Evolutionary conservation across 2,113 vertebrate species (phyloP), one percentile per base, ranked within the genome.

Genomic region (Talpa occidentalis): DNA sequence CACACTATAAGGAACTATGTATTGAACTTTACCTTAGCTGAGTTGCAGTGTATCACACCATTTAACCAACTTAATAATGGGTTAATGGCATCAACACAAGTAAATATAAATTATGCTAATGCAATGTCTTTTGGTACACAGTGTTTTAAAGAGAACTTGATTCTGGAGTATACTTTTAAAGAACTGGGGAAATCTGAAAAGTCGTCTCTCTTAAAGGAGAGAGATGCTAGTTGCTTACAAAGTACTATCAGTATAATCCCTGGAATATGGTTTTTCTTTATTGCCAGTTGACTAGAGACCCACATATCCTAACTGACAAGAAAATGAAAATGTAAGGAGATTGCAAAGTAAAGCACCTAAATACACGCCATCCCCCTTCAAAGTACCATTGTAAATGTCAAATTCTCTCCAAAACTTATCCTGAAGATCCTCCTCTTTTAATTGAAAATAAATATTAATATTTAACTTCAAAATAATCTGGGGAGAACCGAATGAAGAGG

Each of bases 361-460:
- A 49, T 22, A 35, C 17, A 64, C 44, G 54, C 54, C 32, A 72
- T 47, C 32, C 10, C 60, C 19, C 32, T 37, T 44, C 64, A 28
- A 88, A 19, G 69, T 19, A 70, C 16, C 40, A 32, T 14, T 62
- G 0, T 9, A 26, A 78, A 70, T 15, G 78, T 37, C 5, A 16
- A n/a, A 42, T 67, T 59, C 21, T 87, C 67, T 76, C 59, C n/a
- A 42, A 80, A 89, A 49, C 5, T 78, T 32, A 56, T 66, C 79
- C 90, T 49, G 9, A 84, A 89, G 54, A 66, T 26, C 64, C 40
- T 76, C 21, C 32, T 56, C 6, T 17, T 52, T 78, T 32, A 22
- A 54, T 72, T 89, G 69, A 84, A 91, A 76, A 84, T 56, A 70
- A 95, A 78, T 84, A 15, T 14, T 93, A 78, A 62, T 78, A 83